Evolutionary conservation across 2,888 invertebrate genomes (phyloP).

Genomic region (Apamea epomidion): DNA sequence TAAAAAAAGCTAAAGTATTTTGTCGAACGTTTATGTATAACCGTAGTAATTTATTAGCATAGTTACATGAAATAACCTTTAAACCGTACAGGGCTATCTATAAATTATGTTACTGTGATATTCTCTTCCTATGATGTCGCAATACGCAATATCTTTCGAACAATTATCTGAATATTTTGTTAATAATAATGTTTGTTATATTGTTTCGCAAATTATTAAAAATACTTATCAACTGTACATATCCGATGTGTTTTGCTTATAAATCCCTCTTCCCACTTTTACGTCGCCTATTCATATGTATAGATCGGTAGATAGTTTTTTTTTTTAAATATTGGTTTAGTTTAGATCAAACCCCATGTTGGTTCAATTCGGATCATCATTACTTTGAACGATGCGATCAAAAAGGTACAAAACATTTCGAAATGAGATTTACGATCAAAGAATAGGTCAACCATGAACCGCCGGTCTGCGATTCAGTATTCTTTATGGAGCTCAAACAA

Average conservation of each 20-base stretch:
- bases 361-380: background rate
- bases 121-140: conserved; percentile 81
- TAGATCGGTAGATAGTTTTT: background rate
- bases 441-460: conserved; percentile 14
- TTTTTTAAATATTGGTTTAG: background rate
- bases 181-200: conserved; percentile 73
- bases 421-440: background rate
- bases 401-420: background rate
- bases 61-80: conserved; percentile 25
- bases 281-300: background rate
- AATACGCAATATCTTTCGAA: conserved; percentile 74
- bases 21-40: conserved; percentile 36
- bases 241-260: conserved; percentile 56
- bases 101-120: conserved; percentile 84
- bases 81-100: conserved; percentile 64
- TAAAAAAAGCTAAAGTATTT: conserved; percentile 37
- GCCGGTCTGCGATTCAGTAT: conserved; percentile 3
- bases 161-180: conserved; percentile 79
- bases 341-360: background rate
- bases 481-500: conserved; percentile 16
- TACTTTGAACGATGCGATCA: background rate
- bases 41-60: conserved; percentile 14
- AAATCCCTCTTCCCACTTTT: background rate
- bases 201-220: conserved; percentile 72
- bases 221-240: conserved; percentile 70